Conservation (phyloP, 1,140 invertebrate species). For the Goniozus legneri region DNA sequence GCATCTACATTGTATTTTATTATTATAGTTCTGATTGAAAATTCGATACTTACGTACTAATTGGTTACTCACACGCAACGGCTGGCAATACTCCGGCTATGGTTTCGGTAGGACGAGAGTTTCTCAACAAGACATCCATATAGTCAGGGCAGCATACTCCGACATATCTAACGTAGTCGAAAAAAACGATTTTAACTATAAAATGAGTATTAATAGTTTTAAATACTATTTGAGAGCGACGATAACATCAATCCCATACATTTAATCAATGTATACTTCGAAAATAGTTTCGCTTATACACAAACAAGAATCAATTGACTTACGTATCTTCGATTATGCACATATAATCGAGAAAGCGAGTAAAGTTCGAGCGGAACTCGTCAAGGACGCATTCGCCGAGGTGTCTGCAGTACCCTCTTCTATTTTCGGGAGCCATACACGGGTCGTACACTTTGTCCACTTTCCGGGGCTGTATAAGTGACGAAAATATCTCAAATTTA, state of each 20-base stretch:
- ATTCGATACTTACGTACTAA: too few species aligned
- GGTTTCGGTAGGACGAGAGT: not conserved
- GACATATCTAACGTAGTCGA: constrained; percentile 52
- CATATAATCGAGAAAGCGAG: constrained; percentile 61
- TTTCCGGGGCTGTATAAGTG: too few species aligned
- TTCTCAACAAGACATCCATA: constrained; percentile 8
- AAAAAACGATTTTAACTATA: not conserved
- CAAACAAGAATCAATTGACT: too few species aligned
- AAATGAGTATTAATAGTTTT: not conserved
- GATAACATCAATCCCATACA: too few species aligned
- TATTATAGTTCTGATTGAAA: too few species aligned
- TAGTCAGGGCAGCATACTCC: constrained; percentile 65
- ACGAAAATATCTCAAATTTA: too few species aligned
- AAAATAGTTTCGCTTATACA: too few species aligned
- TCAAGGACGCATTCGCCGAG: constrained; percentile 62
- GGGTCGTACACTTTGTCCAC: constrained; percentile 56
- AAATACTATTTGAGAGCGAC: too few species aligned
- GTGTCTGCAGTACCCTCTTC: constrained; percentile 63
- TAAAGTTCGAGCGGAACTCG: constrained; percentile 56
- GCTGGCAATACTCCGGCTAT: constrained; percentile 19
- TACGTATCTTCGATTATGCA: constrained; percentile 66
- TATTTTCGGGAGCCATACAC: constrained; percentile 61
- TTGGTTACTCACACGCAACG: constrained; percentile 17
- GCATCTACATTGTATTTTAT: too few species aligned
- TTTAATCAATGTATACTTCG: too few species aligned